Evolutionary conservation across 2,113 vertebrate species (phyloP), one percentile per base, ranked within the genome.

Genomic region (Sialia sialis): DNA sequence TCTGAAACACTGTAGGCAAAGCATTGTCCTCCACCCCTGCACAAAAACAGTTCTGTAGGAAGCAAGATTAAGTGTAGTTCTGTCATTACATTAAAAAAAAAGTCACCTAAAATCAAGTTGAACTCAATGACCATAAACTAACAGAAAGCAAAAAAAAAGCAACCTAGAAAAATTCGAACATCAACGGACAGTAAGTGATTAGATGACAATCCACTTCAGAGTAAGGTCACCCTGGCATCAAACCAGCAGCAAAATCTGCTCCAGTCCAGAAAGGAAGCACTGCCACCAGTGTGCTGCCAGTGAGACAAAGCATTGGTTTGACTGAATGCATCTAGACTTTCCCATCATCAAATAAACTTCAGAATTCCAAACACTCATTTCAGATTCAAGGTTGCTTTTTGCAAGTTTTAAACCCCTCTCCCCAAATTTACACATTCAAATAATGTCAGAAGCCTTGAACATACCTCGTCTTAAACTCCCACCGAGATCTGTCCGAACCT

Each of bases 401-500:
- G 20, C 17, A 59, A 23, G 1, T 46, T 54, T 18, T 63, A 63
- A 36, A 26, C 1, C 20, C 30, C 27, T 16, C 55, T 51, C 27
- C 27, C 10, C 38, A 84, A 17, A 64, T 20, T 49, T 32, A 41
- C 46, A 54, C 23, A 51, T 23, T 48, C 30, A 48, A 49, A 60
- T 25, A 17, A 2, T 1, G 60, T 7, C 26, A 78, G 46, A 83
- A 93, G 13, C 43, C 34, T 48, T 74, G 36, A 90, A 96, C 96
- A 14, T 95, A 98, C 98, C 99, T 94, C 98, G 98, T 77, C 98
- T 98, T n/a, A 98, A 96, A 79, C 95, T 98, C 36, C 98, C 98
- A 69, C 98, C 98, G 84, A 98, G 91, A 52, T 99, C 98, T 4
- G 98, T 98, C 34, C 99, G 98, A 96, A 99, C 99, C 97, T 99